These are phyloP conservation scores for Carcharodon carcharias DNA, from an alignment of 2,797 vertebrate species.

Conservation along the genomic window DNA sequence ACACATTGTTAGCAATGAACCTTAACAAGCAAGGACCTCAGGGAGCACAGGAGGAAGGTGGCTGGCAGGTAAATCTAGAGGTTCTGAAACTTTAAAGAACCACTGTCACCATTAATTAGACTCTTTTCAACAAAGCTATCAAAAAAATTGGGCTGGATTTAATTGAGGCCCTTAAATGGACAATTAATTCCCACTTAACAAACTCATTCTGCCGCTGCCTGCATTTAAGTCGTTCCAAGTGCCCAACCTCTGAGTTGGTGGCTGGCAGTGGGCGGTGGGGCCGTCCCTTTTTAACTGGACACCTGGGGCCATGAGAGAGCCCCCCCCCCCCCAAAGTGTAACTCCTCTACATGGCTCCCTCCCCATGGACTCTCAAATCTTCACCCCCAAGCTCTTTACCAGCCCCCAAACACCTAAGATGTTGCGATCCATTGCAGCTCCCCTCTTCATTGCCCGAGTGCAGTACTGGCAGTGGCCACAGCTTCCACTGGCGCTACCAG, in stretches of 20 bases:
- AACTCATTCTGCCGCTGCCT: background rate
- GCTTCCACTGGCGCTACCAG: background rate
- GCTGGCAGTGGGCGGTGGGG: background rate
- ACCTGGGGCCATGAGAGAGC: background rate
- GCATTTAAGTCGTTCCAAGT: background rate
- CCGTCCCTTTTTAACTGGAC: background rate
- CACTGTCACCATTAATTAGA: background rate
- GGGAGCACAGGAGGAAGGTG: slow-evolving; percentile 40
- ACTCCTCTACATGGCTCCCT: background rate
- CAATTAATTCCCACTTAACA: background rate
- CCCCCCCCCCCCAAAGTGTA: no score
- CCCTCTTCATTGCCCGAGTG: background rate
- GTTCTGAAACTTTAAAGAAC: background rate
- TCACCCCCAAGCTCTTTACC: background rate
- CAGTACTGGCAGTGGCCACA: background rate
- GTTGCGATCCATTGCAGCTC: background rate
- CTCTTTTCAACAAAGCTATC: background rate
- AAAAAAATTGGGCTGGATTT: background rate
- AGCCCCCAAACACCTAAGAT: background rate
- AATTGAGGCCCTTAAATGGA: background rate
- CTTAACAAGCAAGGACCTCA: slow-evolving; percentile 51
- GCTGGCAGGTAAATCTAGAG: slow-evolving; percentile 56
- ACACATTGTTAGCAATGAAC: slow-evolving; percentile 63
- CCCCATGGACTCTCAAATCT: no score
- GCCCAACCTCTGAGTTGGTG: background rate